Percentiles rank a stretch among this genome's conserved stretches.
These are phyloP conservation scores for Montipora cactus DNA, from an alignment of 64 coral and sea anemone species.

Conservation along the genomic window DNA sequence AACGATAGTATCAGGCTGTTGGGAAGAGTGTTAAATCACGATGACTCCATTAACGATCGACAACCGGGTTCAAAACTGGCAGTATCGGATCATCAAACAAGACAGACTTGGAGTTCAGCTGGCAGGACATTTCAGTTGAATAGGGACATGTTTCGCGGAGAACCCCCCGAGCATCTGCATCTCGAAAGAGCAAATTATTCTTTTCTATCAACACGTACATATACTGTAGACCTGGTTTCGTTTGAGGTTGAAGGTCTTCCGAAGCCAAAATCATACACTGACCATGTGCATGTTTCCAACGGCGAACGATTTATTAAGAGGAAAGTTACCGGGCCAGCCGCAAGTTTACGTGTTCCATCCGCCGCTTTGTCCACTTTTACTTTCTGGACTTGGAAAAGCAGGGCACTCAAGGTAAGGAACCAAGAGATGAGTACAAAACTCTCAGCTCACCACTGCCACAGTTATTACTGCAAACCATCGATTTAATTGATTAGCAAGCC, in stretches of 20 bases:
- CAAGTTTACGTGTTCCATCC: neutral
- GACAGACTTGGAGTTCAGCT: conserved; percentile 44
- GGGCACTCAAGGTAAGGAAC: neutral
- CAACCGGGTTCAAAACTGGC: conserved; percentile 68
- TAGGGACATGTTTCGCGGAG: conserved; percentile 81
- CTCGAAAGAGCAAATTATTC: neutral
- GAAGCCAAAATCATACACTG: neutral
- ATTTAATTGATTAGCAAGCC: too few species aligned
- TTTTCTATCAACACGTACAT: neutral
- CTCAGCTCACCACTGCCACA: too few species aligned
- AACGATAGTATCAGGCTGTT: conserved; percentile 59
- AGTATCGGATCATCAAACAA: conserved; percentile 48
- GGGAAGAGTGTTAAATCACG: conserved; percentile 72
- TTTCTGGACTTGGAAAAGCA: neutral
- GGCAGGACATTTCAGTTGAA: conserved; percentile 38
- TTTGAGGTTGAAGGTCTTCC: conserved; percentile 21
- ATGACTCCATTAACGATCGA: too few species aligned
- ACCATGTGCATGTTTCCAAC: neutral
- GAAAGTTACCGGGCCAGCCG: neutral
- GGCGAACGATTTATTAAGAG: neutral
- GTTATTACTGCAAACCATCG: too few species aligned
- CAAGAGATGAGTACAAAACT: too few species aligned
- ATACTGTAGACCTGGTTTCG: neutral
- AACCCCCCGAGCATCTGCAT: neutral
- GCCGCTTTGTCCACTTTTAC: neutral